phyloP scores from a whole-genome alignment of 2,888 invertebrate genomes.

The Oscheius sp. region DNA sequence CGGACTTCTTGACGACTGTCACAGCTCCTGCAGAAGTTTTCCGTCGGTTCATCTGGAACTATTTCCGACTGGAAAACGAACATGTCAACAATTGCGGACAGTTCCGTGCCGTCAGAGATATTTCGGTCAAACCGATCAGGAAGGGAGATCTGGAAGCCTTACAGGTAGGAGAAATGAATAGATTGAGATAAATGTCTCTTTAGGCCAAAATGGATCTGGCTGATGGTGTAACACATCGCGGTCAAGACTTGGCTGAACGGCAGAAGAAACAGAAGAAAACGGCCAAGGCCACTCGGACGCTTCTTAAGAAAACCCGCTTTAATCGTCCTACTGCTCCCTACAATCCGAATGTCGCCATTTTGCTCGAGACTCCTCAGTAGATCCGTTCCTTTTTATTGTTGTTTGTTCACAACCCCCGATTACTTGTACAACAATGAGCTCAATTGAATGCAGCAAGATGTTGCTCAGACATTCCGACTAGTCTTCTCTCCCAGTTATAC shows the following conservation, averaged over 20 bases:
- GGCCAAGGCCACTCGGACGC: slow-evolving; percentile 66
- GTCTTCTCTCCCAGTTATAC: not conserved
- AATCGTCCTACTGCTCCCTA: slow-evolving; percentile 48
- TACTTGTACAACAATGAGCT: slow-evolving; percentile 8
- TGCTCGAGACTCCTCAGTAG: slow-evolving; percentile 45
- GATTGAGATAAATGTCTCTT: slow-evolving; percentile 61
- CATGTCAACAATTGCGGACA: slow-evolving; percentile 97
- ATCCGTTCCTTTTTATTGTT: not conserved
- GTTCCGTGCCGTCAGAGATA: slow-evolving; percentile 97
- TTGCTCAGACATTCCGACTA: slow-evolving; percentile 26
- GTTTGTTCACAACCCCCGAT: no score
- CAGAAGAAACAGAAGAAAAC: slow-evolving; percentile 73
- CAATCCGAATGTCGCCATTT: slow-evolving; percentile 33
- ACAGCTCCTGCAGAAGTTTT: slow-evolving; percentile 72
- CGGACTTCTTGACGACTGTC: slow-evolving; percentile 69
- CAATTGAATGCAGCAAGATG: not conserved
- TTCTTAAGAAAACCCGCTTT: slow-evolving; percentile 65
- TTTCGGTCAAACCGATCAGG: slow-evolving; percentile 92
- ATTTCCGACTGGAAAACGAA: slow-evolving; percentile 98
- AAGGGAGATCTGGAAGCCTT: slow-evolving; percentile 40
- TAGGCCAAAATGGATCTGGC: slow-evolving; percentile 69
- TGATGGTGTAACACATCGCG: slow-evolving; percentile 71
- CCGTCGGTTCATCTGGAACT: slow-evolving; percentile 95
- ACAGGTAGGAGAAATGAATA: slow-evolving; percentile 36
- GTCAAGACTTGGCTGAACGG: slow-evolving; percentile 69